Percentiles rank a stretch among this genome's conserved stretches.
Evolutionary conservation across 2,113 vertebrate species (phyloP).

Genomic region (Sakesphorus luctuosus): DNA sequence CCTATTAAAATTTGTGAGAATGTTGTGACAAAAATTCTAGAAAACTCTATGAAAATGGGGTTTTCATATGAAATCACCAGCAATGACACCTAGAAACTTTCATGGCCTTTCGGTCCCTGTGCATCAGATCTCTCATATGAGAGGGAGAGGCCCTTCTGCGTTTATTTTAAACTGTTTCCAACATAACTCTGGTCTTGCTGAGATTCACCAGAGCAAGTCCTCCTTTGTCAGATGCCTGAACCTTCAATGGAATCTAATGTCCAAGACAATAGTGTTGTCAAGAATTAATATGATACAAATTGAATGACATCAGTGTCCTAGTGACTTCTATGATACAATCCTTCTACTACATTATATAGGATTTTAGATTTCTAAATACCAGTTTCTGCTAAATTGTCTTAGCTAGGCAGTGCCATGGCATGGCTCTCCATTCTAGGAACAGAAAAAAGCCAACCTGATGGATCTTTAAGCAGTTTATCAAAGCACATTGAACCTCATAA

Average conservation of each 20-base stretch:
- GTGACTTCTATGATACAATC: background rate
- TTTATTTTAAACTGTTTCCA: background rate
- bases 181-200: background rate
- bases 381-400: background rate
- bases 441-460: background rate
- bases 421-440: background rate
- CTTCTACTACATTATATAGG: background rate
- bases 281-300: background rate
- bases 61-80: background rate
- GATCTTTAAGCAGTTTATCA: background rate
- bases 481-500: background rate
- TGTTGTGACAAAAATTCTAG: background rate
- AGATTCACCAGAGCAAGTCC: background rate
- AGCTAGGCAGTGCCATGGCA: background rate
- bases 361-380: background rate
- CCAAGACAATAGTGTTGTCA: rapidly evolving
- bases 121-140: background rate
- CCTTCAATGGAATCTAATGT: background rate
- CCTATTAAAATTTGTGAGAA: background rate
- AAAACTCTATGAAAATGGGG: background rate
- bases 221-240: background rate
- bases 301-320: background rate
- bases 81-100: background rate
- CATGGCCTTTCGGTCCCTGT: background rate
- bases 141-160: background rate